These are phyloP conservation scores for Drosophila demipolita DNA, from an alignment of 2,888 invertebrate genomes.

Conservation along the genomic window DNA sequence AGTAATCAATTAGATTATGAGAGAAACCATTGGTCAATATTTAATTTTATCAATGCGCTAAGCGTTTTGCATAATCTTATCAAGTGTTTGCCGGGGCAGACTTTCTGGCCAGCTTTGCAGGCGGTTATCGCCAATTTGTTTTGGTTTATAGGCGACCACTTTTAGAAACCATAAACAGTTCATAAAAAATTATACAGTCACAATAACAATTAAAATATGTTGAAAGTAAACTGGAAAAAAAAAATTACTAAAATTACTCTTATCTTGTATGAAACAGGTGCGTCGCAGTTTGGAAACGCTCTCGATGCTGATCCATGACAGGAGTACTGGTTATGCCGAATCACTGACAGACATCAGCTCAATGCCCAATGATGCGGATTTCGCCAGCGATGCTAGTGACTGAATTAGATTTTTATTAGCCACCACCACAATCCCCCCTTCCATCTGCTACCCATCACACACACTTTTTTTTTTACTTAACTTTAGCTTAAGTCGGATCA, in stretches of 20 bases:
- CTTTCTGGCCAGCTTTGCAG: conserved; percentile 5
- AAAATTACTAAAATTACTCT: not conserved
- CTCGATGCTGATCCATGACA: conserved; percentile 88
- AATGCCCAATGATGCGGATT: conserved; percentile 16
- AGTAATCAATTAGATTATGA: conserved; percentile 2
- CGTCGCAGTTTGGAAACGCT: conserved; percentile 92
- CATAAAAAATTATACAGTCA: not conserved
- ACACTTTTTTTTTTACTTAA: not conserved
- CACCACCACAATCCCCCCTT: no score
- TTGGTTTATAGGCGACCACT: conserved; percentile 7
- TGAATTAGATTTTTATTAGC: conserved; percentile 65
- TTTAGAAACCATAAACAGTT: not conserved
- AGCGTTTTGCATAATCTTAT: conserved; percentile 40
- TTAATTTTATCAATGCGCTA: not conserved
- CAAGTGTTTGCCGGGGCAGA: conserved; percentile 9
- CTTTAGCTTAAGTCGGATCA: conserved; percentile 21
- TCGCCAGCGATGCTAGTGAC: conserved; percentile 76
- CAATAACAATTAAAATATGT: not conserved
- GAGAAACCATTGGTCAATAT: not conserved
- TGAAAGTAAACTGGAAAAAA: not conserved
- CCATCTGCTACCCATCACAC: not conserved
- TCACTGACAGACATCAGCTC: conserved; percentile 13
- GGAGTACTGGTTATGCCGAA: conserved; percentile 70
- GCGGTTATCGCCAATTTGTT: conserved; percentile 9
- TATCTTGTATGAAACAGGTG: conserved; percentile 86